A percentile compares a stretch with the other conserved stretches of the same genome.
Evolutionary conservation across 2,113 vertebrate genomes (phyloP).

Genomic region (Micronycteris hirsuta): DNA sequence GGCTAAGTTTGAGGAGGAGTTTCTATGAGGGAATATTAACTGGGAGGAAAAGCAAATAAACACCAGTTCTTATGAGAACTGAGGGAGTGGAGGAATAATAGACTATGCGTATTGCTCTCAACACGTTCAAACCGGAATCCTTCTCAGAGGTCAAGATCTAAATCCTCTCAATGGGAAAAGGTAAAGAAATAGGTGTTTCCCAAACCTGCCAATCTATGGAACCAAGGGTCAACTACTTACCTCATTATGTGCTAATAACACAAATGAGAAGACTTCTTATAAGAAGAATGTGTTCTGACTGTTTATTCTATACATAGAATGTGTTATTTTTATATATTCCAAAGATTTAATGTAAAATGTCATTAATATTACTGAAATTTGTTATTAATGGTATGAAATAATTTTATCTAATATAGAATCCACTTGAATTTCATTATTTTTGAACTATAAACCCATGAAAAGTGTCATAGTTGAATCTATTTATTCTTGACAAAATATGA

Average conservation of each 20-base stretch:
- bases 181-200: neutral
- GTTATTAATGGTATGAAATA: neutral
- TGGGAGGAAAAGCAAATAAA: constrained; percentile 23
- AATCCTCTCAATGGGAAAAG: neutral
- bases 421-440: constrained; percentile 43
- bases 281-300: constrained; percentile 38
- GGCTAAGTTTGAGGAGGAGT: constrained; percentile 57
- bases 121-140: constrained; percentile 9
- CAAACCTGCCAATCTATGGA: constrained; percentile 59
- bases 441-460: constrained; percentile 11
- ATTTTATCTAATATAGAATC: neutral
- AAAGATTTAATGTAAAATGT: constrained; percentile 23
- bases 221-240: constrained; percentile 68
- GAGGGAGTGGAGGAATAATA: constrained; percentile 28
- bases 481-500: constrained; percentile 18
- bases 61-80: neutral
- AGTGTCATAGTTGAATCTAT: neutral
- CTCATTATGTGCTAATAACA: constrained; percentile 72
- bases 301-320: constrained; percentile 60
- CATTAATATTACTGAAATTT: constrained; percentile 1
- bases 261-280: constrained; percentile 68
- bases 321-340: constrained; percentile 48
- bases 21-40: constrained; percentile 43
- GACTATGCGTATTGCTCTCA: neutral
- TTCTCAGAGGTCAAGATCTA: constrained; percentile 19